Conservation (phyloP, 2,888 invertebrate genomes). For the Eilema depressum region DNA sequence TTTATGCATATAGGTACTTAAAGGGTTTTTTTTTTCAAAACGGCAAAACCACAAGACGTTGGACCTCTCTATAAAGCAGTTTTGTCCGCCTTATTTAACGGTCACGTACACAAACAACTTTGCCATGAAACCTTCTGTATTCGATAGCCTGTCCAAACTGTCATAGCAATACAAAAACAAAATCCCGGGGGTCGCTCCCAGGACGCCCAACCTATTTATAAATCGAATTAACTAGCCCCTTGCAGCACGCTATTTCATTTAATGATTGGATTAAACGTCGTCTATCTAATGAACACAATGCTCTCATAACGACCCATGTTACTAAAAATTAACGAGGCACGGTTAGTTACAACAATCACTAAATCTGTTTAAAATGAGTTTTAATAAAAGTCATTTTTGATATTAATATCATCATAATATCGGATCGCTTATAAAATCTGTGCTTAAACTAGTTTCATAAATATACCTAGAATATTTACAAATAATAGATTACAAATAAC, state of each 20-base stretch:
- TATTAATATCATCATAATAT: background rate
- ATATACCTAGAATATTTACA: too few relatives aligned
- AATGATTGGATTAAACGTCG: slow-evolving; percentile 31
- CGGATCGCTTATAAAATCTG: too few relatives aligned
- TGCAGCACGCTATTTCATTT: slow-evolving; percentile 23
- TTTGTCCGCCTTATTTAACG: slow-evolving; percentile 13
- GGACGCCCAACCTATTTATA: slow-evolving; percentile 24
- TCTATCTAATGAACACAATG: slow-evolving; percentile 23
- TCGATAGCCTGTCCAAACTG: slow-evolving; percentile 26
- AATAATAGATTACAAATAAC: too few relatives aligned
- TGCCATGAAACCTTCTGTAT: slow-evolving; percentile 21
- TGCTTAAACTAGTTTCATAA: too few relatives aligned
- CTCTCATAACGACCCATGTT: slow-evolving; percentile 22
- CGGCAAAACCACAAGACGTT: background rate
- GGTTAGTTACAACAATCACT: slow-evolving; percentile 17
- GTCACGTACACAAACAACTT: slow-evolving; percentile 18
- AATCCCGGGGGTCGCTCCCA: slow-evolving; percentile 15
- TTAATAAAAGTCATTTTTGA: background rate
- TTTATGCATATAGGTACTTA: too few relatives aligned
- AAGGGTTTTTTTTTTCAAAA: background rate
- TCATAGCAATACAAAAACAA: slow-evolving; percentile 27
- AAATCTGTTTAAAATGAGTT: background rate
- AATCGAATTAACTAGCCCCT: slow-evolving; percentile 29
- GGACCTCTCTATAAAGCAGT: background rate
- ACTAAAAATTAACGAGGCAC: slow-evolving; percentile 33